These are phyloP conservation scores for Perognathus longimembris DNA, from an alignment of 2,113 vertebrate genomes.

Conservation along the genomic window DNA sequence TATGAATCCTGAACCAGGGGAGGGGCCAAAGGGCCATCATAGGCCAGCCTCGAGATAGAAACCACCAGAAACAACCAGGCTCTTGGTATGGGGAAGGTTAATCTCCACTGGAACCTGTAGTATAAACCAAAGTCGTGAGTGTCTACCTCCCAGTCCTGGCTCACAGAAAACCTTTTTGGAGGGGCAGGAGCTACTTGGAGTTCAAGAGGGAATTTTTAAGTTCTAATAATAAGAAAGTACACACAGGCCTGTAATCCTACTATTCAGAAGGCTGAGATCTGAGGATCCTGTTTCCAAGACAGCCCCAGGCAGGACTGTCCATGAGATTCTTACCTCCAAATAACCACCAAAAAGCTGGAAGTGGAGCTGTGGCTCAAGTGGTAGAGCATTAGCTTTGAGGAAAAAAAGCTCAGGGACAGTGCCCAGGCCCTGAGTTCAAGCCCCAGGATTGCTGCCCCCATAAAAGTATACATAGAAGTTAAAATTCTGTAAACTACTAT, in stretches of 20 bases:
- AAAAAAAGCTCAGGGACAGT: no score
- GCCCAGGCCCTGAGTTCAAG: no score
- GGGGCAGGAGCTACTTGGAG: neutral
- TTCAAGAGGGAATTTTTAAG: neutral
- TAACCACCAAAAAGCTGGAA: no score
- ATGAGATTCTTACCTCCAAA: no score
- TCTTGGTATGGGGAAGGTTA: neutral
- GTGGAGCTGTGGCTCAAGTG: no score
- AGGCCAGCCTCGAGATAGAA: neutral
- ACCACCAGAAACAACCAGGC: neutral
- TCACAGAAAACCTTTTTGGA: neutral
- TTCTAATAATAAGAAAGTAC: neutral
- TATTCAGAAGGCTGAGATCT: no score
- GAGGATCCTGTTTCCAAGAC: no score
- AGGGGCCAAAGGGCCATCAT: neutral
- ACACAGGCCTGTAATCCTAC: no score
- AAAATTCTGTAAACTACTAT: slow-evolving; percentile 11
- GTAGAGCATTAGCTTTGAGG: no score
- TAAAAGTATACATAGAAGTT: slow-evolving; percentile 32
- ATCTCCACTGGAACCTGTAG: neutral
- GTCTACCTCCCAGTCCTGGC: neutral
- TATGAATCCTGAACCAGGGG: neutral
- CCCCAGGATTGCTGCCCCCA: no score
- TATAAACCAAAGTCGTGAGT: neutral
- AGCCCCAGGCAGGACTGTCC: no score